These are phyloP conservation scores for Varecia variegata DNA, from an alignment of 2,797 vertebrate genomes.

Conservation along the genomic window DNA sequence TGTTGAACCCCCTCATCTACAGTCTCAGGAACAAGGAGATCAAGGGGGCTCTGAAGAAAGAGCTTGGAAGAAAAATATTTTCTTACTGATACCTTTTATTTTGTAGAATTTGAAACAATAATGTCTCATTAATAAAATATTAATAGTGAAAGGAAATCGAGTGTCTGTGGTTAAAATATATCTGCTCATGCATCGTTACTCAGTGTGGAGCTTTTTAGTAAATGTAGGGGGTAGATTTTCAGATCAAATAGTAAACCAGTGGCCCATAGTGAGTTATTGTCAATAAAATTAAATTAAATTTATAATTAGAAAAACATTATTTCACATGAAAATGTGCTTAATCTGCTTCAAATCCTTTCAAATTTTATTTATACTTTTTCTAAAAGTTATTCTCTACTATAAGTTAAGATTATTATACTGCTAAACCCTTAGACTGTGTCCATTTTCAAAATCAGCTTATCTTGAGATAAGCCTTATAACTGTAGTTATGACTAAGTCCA, in stretches of 20 bases:
- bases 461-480: neutral
- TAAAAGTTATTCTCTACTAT: neutral
- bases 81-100: neutral
- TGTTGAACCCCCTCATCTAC: too few species aligned
- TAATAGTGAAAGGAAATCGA: neutral
- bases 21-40: slow-evolving; percentile 18
- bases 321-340: neutral
- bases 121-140: neutral
- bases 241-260: neutral
- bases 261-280: neutral
- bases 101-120: neutral
- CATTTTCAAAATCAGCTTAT: neutral
- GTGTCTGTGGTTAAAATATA: neutral
- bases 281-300: neutral
- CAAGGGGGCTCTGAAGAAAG: neutral
- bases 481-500: neutral
- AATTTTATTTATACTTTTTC: neutral
- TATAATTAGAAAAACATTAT: neutral
- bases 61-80: slow-evolving; percentile 21
- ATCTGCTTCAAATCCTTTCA: neutral
- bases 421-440: neutral
- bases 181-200: neutral
- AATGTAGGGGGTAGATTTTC: neutral
- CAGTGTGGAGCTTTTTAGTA: neutral
- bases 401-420: neutral